Conservation (phyloP, 2,888 invertebrate species). For the Toxonevra muliebris region DNA sequence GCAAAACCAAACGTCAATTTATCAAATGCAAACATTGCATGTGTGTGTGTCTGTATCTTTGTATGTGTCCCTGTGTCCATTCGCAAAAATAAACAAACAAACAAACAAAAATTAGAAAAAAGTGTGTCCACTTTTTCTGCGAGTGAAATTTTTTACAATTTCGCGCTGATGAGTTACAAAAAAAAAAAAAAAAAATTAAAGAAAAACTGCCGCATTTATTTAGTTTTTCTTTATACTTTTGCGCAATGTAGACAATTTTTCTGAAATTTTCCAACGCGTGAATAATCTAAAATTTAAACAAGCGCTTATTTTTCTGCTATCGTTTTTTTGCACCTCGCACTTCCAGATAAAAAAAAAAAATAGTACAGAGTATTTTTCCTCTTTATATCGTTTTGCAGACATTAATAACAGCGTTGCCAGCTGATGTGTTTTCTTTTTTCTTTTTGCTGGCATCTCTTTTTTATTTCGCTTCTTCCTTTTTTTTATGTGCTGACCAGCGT, state of each 20-base stretch:
- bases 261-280: slow-evolving; percentile 21
- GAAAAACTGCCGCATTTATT: neutral
- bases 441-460: neutral
- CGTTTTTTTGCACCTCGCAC: neutral
- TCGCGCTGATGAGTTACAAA: neutral
- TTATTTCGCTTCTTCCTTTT: too few relatives aligned
- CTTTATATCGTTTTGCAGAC: slow-evolving; percentile 29
- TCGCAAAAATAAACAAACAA: neutral
- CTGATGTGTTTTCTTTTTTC: neutral
- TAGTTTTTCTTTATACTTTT: neutral
- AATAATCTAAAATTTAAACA: slow-evolving; percentile 39
- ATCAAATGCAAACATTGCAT: slow-evolving; percentile 31
- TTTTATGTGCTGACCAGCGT: too few relatives aligned
- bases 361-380: neutral
- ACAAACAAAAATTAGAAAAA: neutral
- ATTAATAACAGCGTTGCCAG: slow-evolving; percentile 36
- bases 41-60: neutral
- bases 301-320: slow-evolving; percentile 14
- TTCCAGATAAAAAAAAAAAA: neutral
- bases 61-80: neutral
- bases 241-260: neutral
- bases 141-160: neutral
- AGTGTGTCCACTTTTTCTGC: neutral
- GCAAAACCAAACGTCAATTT: slow-evolving; percentile 42
- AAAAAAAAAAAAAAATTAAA: too few relatives aligned